These are phyloP conservation scores for Chaetorhynchus papuensis DNA, from an alignment of 2,113 vertebrate species.

Conservation along the genomic window DNA sequence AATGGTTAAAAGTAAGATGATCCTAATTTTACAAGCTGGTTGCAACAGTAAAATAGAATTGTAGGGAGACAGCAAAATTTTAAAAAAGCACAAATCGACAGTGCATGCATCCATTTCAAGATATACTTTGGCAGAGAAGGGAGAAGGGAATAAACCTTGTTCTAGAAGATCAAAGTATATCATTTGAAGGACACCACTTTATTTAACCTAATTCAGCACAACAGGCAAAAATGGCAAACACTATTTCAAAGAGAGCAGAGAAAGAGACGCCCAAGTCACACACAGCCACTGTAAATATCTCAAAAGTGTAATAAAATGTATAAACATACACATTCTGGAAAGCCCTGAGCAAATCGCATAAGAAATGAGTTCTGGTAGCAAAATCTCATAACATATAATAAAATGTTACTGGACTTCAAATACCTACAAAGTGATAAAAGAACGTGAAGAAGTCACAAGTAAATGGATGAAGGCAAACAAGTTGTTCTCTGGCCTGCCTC, in stretches of 20 bases:
- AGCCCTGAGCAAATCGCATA: neutral
- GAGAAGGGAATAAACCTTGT: neutral
- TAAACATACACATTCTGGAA: neutral
- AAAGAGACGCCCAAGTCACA: accelerated
- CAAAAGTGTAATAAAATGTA: neutral
- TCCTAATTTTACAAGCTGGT: neutral
- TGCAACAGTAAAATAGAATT: neutral
- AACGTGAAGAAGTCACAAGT: neutral
- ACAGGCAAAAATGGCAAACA: neutral
- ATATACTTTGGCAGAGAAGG: neutral
- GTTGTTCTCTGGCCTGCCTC: neutral
- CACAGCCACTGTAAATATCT: neutral
- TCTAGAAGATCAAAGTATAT: neutral
- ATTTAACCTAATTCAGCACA: neutral
- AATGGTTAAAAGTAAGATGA: neutral
- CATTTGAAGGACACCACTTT: neutral
- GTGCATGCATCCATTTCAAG: neutral
- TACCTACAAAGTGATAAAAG: neutral
- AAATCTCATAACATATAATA: neutral
- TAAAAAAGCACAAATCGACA: neutral
- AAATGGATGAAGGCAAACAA: neutral
- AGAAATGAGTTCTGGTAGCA: neutral
- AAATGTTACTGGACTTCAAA: neutral
- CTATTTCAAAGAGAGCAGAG: neutral
- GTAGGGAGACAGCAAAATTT: neutral